A percentile compares a stretch with the other conserved stretches of the same genome.
Evolutionary conservation across 2,888 invertebrate genomes (phyloP).

Genomic region (Charanyca ferruginea): DNA sequence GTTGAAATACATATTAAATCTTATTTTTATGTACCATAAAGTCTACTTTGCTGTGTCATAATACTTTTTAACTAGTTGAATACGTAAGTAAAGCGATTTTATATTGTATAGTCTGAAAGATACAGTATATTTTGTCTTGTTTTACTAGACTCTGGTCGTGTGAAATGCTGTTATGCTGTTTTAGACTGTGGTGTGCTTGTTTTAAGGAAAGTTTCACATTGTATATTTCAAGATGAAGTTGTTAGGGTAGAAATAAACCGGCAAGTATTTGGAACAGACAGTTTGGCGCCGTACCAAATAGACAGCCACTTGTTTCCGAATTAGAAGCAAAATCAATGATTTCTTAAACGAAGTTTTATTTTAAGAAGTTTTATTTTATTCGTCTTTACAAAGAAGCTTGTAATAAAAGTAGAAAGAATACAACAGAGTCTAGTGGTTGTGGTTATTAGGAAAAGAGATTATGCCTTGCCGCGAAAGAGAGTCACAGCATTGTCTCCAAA

Average conservation of each 20-base stretch:
- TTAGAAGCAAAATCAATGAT: constrained; percentile 60
- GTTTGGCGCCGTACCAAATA: constrained; percentile 83
- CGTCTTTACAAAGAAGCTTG: not conserved
- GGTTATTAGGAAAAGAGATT: too few species aligned
- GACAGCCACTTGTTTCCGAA: constrained; percentile 60
- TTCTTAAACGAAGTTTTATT: constrained; percentile 38
- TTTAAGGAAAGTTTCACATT: constrained; percentile 25
- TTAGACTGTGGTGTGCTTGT: not conserved
- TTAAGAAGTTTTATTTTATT: not conserved
- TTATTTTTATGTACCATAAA: not conserved
- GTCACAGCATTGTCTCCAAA: too few species aligned
- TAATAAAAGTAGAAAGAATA: too few species aligned
- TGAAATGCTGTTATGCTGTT: constrained; percentile 17
- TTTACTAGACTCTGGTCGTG: not conserved
- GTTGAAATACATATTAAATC: constrained; percentile 18
- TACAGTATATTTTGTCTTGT: constrained; percentile 40
- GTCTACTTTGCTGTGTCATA: constrained; percentile 31
- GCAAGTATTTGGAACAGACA: constrained; percentile 80
- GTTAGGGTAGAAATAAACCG: constrained; percentile 64
- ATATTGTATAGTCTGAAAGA: not conserved
- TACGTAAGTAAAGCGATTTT: not conserved
- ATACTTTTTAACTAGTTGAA: constrained; percentile 21
- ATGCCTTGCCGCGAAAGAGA: too few species aligned
- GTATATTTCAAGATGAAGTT: constrained; percentile 24
- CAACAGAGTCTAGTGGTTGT: too few species aligned